A percentile compares a stretch with the other conserved stretches of the same genome.
phyloP scores from a whole-genome alignment of 2,888 invertebrate genomes.

The Dryadula phaetusa region DNA sequence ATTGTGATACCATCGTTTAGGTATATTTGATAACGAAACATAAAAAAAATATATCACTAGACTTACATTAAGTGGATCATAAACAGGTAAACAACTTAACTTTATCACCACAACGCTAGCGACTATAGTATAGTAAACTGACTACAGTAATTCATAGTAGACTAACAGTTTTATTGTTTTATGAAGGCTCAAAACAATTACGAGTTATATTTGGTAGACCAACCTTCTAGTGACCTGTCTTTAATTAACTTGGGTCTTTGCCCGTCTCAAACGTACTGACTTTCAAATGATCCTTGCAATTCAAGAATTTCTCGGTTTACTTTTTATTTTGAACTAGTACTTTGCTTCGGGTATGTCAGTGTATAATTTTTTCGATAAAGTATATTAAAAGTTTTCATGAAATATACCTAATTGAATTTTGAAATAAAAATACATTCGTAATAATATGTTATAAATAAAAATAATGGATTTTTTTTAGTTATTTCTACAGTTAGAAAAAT shows the following conservation, averaged over 20 bases:
- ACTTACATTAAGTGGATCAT: too few species aligned
- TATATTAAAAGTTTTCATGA: neutral
- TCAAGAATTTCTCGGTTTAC: constrained; percentile 71
- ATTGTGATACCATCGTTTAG: too few species aligned
- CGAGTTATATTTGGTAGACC: constrained; percentile 45
- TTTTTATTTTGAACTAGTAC: constrained; percentile 57
- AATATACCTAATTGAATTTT: too few species aligned
- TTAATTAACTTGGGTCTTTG: constrained; percentile 74
- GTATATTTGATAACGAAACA: too few species aligned
- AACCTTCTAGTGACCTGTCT: constrained; percentile 69
- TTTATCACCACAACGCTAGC: neutral
- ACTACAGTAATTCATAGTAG: constrained; percentile 12
- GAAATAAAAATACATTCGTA: neutral
- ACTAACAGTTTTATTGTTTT: constrained; percentile 42
- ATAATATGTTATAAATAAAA: too few species aligned
- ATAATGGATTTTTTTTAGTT: too few species aligned
- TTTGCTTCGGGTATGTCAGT: neutral
- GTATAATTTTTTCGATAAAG: neutral
- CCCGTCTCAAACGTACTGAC: constrained; percentile 67
- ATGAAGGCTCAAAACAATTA: constrained; percentile 47
- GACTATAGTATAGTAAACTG: neutral
- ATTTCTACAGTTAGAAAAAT: too few species aligned
- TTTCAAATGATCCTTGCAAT: constrained; percentile 72
- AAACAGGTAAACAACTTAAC: too few species aligned
- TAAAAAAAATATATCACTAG: too few species aligned